Percentiles rank a stretch among this genome's conserved stretches.
These are phyloP conservation scores for Polypterus senegalus DNA, from an alignment of 2,113 vertebrate genomes.

Conservation along the genomic window DNA sequence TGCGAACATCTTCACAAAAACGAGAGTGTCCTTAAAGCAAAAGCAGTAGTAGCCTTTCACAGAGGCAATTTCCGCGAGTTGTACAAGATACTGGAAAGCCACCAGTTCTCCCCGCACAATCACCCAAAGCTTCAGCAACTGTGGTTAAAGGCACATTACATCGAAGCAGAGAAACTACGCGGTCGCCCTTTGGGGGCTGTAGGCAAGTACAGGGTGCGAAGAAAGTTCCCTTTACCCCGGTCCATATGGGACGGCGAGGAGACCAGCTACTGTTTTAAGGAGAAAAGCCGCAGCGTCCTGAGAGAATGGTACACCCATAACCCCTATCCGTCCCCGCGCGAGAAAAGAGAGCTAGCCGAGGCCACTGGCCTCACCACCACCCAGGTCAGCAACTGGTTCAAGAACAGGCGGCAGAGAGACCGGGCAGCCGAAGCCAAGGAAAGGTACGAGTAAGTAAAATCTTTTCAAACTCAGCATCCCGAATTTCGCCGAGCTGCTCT, in stretches of 20 bases:
- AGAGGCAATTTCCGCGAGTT: conserved; percentile 80
- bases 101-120: conserved; percentile 84
- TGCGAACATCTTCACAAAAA: conserved; percentile 88
- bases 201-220: conserved; percentile 79
- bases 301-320: conserved; percentile 89
- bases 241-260: conserved; percentile 88
- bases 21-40: conserved; percentile 80
- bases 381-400: conserved; percentile 94
- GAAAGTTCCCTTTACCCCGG: conserved; percentile 78
- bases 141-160: conserved; percentile 84
- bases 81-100: conserved; percentile 81
- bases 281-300: conserved; percentile 74
- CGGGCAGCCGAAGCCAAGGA: conserved; percentile 83
- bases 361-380: conserved; percentile 85
- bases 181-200: conserved; percentile 80
- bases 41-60: conserved; percentile 80
- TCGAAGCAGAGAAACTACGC: conserved; percentile 81
- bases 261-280: conserved; percentile 87
- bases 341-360: conserved; percentile 81
- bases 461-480: no score
- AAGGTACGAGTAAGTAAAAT: conserved; percentile 56
- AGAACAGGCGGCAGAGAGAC: conserved; percentile 78
- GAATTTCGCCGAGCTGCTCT: no score
- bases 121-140: conserved; percentile 80
- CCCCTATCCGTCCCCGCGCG: conserved; percentile 78